Base-by-base conservation (phyloP, 2,113 vertebrate species). In the Felis chaus region DNA sequence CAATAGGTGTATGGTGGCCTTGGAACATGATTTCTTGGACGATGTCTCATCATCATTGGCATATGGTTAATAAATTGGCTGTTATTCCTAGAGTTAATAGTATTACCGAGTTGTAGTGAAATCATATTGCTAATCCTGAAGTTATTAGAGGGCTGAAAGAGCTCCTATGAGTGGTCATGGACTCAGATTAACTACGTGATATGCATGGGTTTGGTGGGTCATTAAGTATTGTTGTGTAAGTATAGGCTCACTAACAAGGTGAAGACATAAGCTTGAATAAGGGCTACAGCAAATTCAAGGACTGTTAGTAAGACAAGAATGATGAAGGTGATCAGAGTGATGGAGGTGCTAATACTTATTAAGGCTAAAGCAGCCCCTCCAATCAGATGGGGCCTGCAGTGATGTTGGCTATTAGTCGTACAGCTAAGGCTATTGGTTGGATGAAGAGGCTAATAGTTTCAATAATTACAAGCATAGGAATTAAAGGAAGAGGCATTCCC, bases 221-320 rank as follows among this genome's bases (percentile, higher is more conserved):
- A 71, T 55, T 61, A 69, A n/a, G 50, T 50, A 12, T 48, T 63
- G 2, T 89, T 7, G 33, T 85, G 89, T 69, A 98, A 11, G 4
- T 98, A 98, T 0, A 98, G 87, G 39, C 45, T 98, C n/a, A 97
- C 1, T 3, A 98, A 55, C 0, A 97, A 50, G 0, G 71, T 88
- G 1, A 98, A 97, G 0, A 93, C 5, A 0, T 92, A 93, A 0
- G 93, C 74, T 55, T 96, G 81, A 18, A 85, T 85, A 7, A 96
- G 23, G 0, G 50, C 45, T 1, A 95, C 55, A 0, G 36, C 82
- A 50, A 50, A 50, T 50, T 50, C 50, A 50, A 50, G 50, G 50
- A 50, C 14, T 50, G 50, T 50, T 50, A 7, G 23, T 0, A 94
- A 25, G 0, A 93, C 2, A 50, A 14, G 50, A 2, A 95, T 18